A percentile compares a stretch with the other conserved stretches of the same genome.
phyloP scores from a whole-genome alignment of 2,113 vertebrate species.

The Pionites leucogaster region DNA sequence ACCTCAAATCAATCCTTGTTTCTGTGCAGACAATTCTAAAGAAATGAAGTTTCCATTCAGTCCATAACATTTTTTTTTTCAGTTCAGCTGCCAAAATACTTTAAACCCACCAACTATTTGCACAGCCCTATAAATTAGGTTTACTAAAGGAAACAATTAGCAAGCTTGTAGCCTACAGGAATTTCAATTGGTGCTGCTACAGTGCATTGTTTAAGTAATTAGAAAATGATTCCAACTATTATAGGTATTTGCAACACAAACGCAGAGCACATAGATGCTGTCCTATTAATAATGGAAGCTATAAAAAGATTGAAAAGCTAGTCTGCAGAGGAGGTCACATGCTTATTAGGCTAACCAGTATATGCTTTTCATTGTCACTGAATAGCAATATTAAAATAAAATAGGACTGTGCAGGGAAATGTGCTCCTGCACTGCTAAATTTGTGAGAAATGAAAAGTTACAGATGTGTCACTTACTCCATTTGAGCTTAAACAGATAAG shows the following conservation, averaged over 20 bases:
- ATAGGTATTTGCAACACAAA: conserved; percentile 36
- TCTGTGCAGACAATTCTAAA: conserved; percentile 30
- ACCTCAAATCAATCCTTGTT: conserved; percentile 13
- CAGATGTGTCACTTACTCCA: background rate
- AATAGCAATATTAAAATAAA: conserved; percentile 6
- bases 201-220: conserved; percentile 50
- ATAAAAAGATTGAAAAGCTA: conserved; percentile 32
- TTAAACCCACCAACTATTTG: conserved; percentile 45
- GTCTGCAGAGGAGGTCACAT: background rate
- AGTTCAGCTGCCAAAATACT: conserved; percentile 56
- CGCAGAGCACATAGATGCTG: background rate
- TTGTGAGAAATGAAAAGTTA: background rate
- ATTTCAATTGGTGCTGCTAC: conserved; percentile 21
- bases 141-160: conserved; percentile 63
- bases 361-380: background rate
- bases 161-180: conserved; percentile 45
- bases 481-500: background rate
- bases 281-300: conserved; percentile 25
- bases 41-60: conserved; percentile 61
- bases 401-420: background rate
- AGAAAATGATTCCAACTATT: conserved; percentile 51
- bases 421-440: background rate
- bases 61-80: conserved; percentile 21
- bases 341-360: conserved; percentile 3
- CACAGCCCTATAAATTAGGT: conserved; percentile 47